Percentiles rank a stretch among this genome's conserved stretches.
phyloP scores from a whole-genome alignment of 2,888 invertebrate genomes.

The Caenorhabditis sp. region DNA sequence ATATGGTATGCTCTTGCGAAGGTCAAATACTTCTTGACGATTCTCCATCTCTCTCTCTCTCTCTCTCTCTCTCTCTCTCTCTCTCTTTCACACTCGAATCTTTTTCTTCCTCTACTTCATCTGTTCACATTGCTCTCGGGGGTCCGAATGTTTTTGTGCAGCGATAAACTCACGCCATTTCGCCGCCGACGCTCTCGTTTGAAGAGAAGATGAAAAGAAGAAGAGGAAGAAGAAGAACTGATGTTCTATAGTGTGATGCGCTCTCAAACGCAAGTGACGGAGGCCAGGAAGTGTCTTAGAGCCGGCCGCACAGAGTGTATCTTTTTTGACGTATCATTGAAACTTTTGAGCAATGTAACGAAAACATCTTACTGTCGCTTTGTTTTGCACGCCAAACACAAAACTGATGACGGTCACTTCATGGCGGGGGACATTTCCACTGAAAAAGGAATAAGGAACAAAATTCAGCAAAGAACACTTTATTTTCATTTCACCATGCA shows the following conservation, averaged over 20 bases:
- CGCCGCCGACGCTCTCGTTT: neutral
- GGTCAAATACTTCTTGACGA: too few species aligned
- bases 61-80: too few species aligned
- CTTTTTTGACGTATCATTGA: neutral
- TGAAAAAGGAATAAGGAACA: neutral
- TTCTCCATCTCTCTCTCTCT: neutral
- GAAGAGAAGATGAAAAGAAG: conserved; percentile 13
- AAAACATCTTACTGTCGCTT: neutral
- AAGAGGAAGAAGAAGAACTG: conserved; percentile 28
- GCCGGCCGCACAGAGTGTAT: neutral
- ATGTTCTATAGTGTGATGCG: conserved; percentile 46
- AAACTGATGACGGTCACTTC: neutral
- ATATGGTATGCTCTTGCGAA: neutral
- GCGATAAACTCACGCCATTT: conserved; percentile 49
- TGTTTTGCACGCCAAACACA: conserved; percentile 1
- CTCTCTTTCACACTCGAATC: too few species aligned
- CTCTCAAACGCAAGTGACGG: conserved; percentile 19
- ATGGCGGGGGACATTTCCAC: too few species aligned
- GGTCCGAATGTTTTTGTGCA: conserved; percentile 34
- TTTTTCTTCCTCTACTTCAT: too few species aligned
- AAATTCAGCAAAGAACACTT: too few species aligned
- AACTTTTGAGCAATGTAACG: neutral
- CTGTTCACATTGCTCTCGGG: conserved; percentile 7
- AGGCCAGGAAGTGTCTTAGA: neutral
- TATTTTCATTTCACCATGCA: neutral